These are phyloP conservation scores for Gymnocheta viridis DNA, from an alignment of 2,888 invertebrate genomes.

Conservation along the genomic window DNA sequence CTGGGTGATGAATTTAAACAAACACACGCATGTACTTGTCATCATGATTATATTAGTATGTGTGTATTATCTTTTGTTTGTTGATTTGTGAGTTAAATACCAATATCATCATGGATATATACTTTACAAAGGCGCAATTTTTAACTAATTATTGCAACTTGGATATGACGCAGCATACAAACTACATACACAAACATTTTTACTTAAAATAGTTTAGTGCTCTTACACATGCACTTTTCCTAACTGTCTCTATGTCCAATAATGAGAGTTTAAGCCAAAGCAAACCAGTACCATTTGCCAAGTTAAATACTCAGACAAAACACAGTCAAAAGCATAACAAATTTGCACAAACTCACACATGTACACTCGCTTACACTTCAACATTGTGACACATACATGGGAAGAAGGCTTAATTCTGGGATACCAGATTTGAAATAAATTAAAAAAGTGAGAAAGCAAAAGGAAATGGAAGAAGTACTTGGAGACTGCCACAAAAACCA, in stretches of 20 bases:
- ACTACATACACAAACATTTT: not conserved
- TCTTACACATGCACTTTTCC: not conserved
- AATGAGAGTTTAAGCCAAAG: conserved; percentile 70
- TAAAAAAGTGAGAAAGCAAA: conserved; percentile 4
- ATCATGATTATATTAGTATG: not conserved
- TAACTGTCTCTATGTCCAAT: conserved; percentile 54
- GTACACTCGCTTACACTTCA: not conserved
- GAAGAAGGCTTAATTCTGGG: conserved; percentile 33
- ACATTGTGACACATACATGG: not conserved
- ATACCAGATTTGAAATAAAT: conserved; percentile 43
- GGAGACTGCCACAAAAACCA: conserved; percentile 53
- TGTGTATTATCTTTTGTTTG: conserved; percentile 5
- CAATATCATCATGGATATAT: not conserved
- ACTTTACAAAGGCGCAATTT: conserved; percentile 54
- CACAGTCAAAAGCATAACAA: conserved; percentile 3
- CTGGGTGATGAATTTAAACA: too few species aligned
- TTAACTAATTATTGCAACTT: conserved; percentile 53
- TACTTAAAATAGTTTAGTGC: conserved; percentile 15
- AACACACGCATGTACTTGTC: not conserved
- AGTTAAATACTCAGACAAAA: conserved; percentile 46
- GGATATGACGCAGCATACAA: conserved; percentile 2
- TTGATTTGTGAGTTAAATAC: conserved; percentile 11
- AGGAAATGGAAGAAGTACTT: not conserved
- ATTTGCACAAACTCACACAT: not conserved
- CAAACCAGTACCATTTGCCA: conserved; percentile 61